Percentiles rank a stretch among this genome's conserved stretches.
Conservation (phyloP, 2,113 vertebrate genomes). For the Seriola dumerili region DNA sequence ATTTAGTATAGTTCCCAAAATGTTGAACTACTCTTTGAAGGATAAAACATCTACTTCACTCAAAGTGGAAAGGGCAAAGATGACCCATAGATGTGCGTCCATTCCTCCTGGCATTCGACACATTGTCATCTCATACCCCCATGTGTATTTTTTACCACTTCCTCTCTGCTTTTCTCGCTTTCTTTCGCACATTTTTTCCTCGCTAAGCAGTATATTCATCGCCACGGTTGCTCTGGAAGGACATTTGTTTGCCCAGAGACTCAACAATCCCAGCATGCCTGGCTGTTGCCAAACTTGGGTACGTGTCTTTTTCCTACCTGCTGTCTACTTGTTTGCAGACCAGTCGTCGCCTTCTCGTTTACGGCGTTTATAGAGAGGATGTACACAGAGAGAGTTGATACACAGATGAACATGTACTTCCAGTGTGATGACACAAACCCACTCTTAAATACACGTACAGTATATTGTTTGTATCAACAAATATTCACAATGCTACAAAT, state of each 20-base stretch:
- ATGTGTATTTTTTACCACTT: slow-evolving; percentile 61
- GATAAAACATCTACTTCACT: neutral
- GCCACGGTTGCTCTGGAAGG: slow-evolving; percentile 57
- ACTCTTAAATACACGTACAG: slow-evolving; percentile 12
- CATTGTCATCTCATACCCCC: slow-evolving; percentile 17
- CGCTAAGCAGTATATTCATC: slow-evolving; percentile 52
- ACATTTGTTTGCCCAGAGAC: slow-evolving; percentile 62
- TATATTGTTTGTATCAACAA: neutral
- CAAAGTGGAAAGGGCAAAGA: slow-evolving; percentile 18
- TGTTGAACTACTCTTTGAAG: neutral
- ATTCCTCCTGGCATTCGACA: slow-evolving; percentile 3
- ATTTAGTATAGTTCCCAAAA: neutral
- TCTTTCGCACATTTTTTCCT: slow-evolving; percentile 60
- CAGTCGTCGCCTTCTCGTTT: slow-evolving; percentile 71
- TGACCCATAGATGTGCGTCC: neutral
- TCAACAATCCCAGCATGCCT: slow-evolving; percentile 71
- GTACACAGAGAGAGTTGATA: slow-evolving; percentile 46
- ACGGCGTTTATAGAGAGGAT: slow-evolving; percentile 51
- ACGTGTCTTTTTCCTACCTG: slow-evolving; percentile 61
- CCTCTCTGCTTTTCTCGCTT: slow-evolving; percentile 62
- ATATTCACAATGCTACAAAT: neutral
- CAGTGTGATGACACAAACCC: slow-evolving; percentile 30
- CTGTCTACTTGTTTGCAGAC: slow-evolving; percentile 62
- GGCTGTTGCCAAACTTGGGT: slow-evolving; percentile 45
- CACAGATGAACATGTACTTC: slow-evolving; percentile 31